A percentile compares a stretch with the other conserved stretches of the same genome.
Evolutionary conservation across 2,888 invertebrate species (phyloP).

Genomic region (Eilema caniola): DNA sequence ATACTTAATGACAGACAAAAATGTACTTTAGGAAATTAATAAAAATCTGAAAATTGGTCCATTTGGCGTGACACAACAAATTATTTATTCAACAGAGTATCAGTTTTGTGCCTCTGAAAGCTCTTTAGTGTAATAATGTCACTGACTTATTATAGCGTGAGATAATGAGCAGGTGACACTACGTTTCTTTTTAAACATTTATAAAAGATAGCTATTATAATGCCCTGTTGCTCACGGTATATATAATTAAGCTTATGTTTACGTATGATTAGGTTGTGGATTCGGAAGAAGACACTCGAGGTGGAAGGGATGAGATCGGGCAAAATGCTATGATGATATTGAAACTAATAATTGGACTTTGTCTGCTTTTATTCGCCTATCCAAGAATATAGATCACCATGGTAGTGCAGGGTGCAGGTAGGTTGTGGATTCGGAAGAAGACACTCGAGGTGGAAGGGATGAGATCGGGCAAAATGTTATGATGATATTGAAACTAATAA

Average conservation of each 20-base stretch:
- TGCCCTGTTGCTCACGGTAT: neutral
- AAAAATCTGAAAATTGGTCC: neutral
- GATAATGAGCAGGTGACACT: conserved; percentile 14
- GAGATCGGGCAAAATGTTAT: no score
- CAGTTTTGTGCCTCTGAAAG: conserved; percentile 3
- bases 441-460: no score
- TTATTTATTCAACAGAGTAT: conserved; percentile 9
- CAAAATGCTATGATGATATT: no score
- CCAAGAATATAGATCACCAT: no score
- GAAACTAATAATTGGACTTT: no score
- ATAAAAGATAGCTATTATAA: neutral
- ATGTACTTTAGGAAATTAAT: neutral
- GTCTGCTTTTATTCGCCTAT: no score
- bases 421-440: no score
- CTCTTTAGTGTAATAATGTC: conserved; percentile 3
- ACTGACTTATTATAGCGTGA: neutral
- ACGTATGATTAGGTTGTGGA: neutral
- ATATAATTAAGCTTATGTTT: neutral
- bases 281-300: neutral
- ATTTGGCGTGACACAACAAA: conserved; percentile 5
- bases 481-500: no score
- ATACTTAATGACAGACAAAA: neutral
- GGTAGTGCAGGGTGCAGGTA: no score
- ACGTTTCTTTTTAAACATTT: conserved; percentile 10
- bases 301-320: no score